A percentile compares a stretch with the other conserved stretches of the same genome.
Conservation (phyloP, 2,113 vertebrate genomes). For the Onychostruthus taczanowskii region DNA sequence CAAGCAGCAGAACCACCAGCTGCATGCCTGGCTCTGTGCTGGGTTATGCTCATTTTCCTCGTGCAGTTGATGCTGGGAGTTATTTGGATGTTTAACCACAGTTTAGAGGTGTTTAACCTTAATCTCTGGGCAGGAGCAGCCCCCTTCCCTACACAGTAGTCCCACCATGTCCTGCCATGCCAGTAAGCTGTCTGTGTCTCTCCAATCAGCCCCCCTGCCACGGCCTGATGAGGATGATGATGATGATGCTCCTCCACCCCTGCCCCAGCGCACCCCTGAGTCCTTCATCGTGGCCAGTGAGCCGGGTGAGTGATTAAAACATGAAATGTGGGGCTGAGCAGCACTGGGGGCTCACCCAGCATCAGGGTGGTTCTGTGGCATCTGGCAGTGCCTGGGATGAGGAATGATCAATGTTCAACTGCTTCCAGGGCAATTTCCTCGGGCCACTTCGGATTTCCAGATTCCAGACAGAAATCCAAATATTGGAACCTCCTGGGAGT, state of each 20-base stretch:
- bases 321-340: background rate
- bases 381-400: background rate
- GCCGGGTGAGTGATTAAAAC: conserved; percentile 61
- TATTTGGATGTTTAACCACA: background rate
- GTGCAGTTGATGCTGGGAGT: background rate
- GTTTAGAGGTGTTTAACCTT: background rate
- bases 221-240: conserved; percentile 35
- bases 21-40: background rate
- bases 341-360: background rate
- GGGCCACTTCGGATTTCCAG: background rate
- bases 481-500: conserved; percentile 76
- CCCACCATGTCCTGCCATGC: background rate
- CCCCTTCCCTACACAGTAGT: background rate
- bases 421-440: conserved; percentile 39
- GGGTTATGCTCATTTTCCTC: background rate
- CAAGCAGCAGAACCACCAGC: background rate
- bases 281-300: conserved; percentile 83
- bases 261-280: conserved; percentile 90
- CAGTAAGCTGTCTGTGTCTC: background rate
- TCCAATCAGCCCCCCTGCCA: background rate
- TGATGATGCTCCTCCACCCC: conserved; percentile 82
- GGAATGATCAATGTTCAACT: background rate
- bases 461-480: conserved; percentile 25
- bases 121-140: background rate
- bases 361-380: rapidly evolving